Conservation (phyloP, 1,140 invertebrate genomes). For the Brachystomella parvula region DNA sequence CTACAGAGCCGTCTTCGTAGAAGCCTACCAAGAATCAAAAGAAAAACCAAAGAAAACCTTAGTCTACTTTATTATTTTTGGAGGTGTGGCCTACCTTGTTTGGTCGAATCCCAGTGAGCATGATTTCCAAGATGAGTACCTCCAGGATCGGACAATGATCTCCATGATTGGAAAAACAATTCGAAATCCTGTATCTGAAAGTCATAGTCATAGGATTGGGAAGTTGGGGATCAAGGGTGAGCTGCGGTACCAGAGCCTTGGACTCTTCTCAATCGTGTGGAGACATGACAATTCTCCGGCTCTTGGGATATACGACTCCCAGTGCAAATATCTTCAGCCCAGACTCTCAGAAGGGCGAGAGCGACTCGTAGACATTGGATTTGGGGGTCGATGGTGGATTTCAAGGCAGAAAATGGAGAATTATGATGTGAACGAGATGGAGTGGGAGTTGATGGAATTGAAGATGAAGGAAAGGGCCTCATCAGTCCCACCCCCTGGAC, state of each 20-base stretch:
- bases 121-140: slow-evolving; percentile 53
- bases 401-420: slow-evolving; percentile 61
- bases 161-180: slow-evolving; percentile 56
- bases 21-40: slow-evolving; percentile 42
- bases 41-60: slow-evolving; percentile 41
- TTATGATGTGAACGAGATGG: slow-evolving; percentile 63
- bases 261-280: slow-evolving; percentile 66
- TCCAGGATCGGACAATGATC: slow-evolving; percentile 54
- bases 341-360: slow-evolving; percentile 50
- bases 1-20: slow-evolving; percentile 44
- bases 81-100: slow-evolving; percentile 35
- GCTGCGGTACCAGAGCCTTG: slow-evolving; percentile 56
- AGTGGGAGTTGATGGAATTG: slow-evolving; percentile 41
- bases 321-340: slow-evolving; percentile 62
- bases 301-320: slow-evolving; percentile 60
- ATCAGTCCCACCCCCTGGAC: not conserved
- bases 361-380: slow-evolving; percentile 67
- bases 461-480: not conserved
- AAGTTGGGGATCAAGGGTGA: slow-evolving; percentile 57
- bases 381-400: slow-evolving; percentile 65
- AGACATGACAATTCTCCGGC: slow-evolving; percentile 56
- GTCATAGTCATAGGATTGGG: slow-evolving; percentile 56
- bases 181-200: slow-evolving; percentile 57
- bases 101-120: slow-evolving; percentile 55
- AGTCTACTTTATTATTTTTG: slow-evolving; percentile 18